These are phyloP conservation scores for Azorinus chamasolen DNA, from an alignment of 2,888 invertebrate genomes.

Conservation along the genomic window DNA sequence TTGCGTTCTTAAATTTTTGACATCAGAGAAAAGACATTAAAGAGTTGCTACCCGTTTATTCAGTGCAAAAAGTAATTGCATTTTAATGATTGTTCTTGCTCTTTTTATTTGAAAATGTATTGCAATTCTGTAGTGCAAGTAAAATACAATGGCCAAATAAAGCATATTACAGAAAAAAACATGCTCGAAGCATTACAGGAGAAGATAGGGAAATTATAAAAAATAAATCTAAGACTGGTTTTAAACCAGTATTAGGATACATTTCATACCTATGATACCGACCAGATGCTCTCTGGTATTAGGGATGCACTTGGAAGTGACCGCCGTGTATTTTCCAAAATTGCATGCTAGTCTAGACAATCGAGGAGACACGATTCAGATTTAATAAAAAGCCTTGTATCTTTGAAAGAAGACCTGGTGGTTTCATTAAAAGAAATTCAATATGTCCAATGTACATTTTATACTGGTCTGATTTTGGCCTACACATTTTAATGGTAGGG, in stretches of 20 bases:
- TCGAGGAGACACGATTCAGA: conserved; percentile 14
- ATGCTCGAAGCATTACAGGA: background rate
- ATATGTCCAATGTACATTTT: conserved; percentile 28
- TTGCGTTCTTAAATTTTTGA: conserved; percentile 7
- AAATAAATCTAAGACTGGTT: conserved; percentile 2
- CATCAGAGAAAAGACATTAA: background rate
- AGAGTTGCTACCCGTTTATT: background rate
- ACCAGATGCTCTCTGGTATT: conserved; percentile 12
- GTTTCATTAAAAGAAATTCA: conserved; percentile 35
- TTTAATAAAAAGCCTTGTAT: too few relatives aligned
- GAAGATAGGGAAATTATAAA: background rate
- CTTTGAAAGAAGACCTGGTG: conserved; percentile 14
- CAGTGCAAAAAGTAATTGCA: conserved; percentile 3
- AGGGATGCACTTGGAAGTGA: conserved; percentile 21
- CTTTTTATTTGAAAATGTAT: too few relatives aligned
- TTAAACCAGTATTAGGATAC: conserved; percentile 13
- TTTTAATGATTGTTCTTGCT: conserved; percentile 1
- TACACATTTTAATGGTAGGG: conserved; percentile 23
- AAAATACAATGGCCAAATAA: conserved; percentile 8
- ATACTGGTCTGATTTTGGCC: conserved; percentile 28
- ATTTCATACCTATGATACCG: conserved; percentile 1
- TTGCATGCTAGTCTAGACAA: conserved; percentile 17
- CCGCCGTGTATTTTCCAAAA: background rate
- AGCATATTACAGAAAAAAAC: conserved; percentile 8
- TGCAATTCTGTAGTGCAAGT: too few relatives aligned